phyloP scores from a whole-genome alignment of 2,888 invertebrate genomes.

The Brachycybe producta region DNA sequence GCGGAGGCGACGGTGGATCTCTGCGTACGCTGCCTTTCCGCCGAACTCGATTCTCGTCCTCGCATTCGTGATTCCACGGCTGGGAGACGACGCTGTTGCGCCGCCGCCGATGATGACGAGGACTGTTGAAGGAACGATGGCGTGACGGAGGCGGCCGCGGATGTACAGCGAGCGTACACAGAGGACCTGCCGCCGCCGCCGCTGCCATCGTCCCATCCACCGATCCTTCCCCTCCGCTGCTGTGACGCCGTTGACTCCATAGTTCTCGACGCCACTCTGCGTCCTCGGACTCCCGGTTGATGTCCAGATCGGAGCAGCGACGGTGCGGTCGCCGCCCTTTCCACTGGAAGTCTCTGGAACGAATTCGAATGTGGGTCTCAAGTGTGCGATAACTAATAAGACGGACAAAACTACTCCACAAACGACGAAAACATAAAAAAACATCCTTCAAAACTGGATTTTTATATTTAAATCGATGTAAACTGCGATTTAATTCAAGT shows the following conservation, averaged over 20 bases:
- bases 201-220: conserved; percentile 8
- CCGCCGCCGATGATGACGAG: too few species aligned
- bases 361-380: conserved; percentile 12
- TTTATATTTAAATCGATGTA: too few species aligned
- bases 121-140: background rate
- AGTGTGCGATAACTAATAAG: conserved; percentile 8
- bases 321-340: conserved; percentile 2
- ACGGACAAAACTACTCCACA: background rate
- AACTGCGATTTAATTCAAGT: too few species aligned
- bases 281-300: background rate
- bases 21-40: too few species aligned
- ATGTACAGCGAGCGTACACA: too few species aligned
- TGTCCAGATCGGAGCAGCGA: conserved; percentile 11
- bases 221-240: conserved; percentile 17
- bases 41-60: too few species aligned
- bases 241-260: conserved; percentile 16
- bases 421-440: background rate
- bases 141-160: too few species aligned
- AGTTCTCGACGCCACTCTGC: background rate
- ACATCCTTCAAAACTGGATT: background rate
- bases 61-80: too few species aligned
- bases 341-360: conserved; percentile 16
- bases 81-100: too few species aligned
- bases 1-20: background rate
- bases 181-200: background rate